Evolutionary conservation across 1,140 invertebrate species (phyloP).

Genomic region (Drosophila nebulosa): DNA sequence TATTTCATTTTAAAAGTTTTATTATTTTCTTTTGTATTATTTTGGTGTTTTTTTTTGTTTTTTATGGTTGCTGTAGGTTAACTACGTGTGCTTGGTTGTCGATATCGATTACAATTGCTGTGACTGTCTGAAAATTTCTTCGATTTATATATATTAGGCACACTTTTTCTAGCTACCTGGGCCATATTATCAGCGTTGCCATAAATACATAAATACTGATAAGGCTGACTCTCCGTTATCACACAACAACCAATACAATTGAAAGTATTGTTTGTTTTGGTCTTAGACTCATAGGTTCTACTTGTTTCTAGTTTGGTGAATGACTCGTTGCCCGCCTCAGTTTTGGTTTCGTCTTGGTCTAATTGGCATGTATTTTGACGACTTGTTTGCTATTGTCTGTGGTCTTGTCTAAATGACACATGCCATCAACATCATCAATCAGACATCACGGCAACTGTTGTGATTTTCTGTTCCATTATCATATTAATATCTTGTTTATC

Average conservation of each 20-base stretch:
- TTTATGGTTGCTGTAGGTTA: background rate
- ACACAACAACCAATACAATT: slow-evolving; percentile 13
- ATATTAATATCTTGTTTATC: slow-evolving; percentile 54
- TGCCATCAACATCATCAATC: slow-evolving; percentile 32
- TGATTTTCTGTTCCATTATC: background rate
- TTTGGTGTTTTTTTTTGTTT: background rate
- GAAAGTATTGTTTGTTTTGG: slow-evolving; percentile 43
- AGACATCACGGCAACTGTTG: slow-evolving; percentile 24
- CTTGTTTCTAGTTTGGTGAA: slow-evolving; percentile 4
- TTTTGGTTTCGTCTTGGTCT: slow-evolving; percentile 28
- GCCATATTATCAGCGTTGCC: slow-evolving; percentile 38
- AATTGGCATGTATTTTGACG: slow-evolving; percentile 28
- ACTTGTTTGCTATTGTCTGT: background rate
- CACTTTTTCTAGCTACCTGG: slow-evolving; percentile 24
- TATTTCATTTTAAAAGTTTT: slow-evolving; percentile 32
- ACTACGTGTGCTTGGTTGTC: slow-evolving; percentile 48
- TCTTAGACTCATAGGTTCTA: slow-evolving; percentile 45
- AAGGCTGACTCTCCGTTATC: slow-evolving; percentile 23
- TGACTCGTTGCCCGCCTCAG: slow-evolving; percentile 4
- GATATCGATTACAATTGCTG: slow-evolving; percentile 61
- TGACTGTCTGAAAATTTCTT: slow-evolving; percentile 56
- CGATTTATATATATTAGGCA: slow-evolving; percentile 61
- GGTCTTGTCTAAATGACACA: background rate
- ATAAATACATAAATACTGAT: slow-evolving; percentile 25
- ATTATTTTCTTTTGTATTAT: background rate